Evolutionary conservation across 2,888 invertebrate genomes (phyloP).

Genomic region (Metopia argyrocephala): DNA sequence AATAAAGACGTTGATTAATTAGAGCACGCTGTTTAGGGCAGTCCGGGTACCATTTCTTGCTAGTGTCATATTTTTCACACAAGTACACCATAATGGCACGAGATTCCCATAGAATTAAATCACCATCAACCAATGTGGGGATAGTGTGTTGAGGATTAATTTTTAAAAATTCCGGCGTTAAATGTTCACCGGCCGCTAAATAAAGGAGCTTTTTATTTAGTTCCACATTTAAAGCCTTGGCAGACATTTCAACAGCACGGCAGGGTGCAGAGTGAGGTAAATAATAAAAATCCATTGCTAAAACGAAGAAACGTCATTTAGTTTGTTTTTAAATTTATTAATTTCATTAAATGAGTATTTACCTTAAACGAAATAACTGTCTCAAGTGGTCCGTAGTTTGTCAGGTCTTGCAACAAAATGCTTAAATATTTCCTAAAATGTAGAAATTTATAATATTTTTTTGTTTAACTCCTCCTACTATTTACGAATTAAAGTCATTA

Average conservation of each 20-base stretch:
- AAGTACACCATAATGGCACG: slow-evolving; percentile 89
- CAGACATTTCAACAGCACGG: slow-evolving; percentile 81
- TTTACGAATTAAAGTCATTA: background rate
- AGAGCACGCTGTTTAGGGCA: slow-evolving; percentile 85
- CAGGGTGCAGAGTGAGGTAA: slow-evolving; percentile 82
- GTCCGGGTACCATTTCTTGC: slow-evolving; percentile 85
- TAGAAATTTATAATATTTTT: slow-evolving; percentile 5
- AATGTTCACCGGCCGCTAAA: slow-evolving; percentile 82
- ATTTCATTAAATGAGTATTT: background rate
- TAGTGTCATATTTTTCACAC: slow-evolving; percentile 87
- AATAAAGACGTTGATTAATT: slow-evolving; percentile 87
- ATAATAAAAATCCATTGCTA: slow-evolving; percentile 81
- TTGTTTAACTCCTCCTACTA: background rate
- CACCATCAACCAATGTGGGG: slow-evolving; percentile 89
- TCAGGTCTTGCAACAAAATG: slow-evolving; percentile 7
- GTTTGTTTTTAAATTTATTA: background rate
- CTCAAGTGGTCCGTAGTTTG: background rate
- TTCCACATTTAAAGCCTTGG: slow-evolving; percentile 82
- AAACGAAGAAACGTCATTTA: background rate
- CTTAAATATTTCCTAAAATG: background rate
- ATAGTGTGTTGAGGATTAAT: slow-evolving; percentile 89
- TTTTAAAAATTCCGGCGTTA: slow-evolving; percentile 84
- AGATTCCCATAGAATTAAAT: slow-evolving; percentile 88
- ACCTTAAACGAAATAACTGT: background rate
- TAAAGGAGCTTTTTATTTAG: slow-evolving; percentile 81